Percentiles rank a stretch among this genome's conserved stretches.
These are phyloP conservation scores for Drosophila orosa DNA, from an alignment of 1,140 invertebrate species.

Conservation along the genomic window DNA sequence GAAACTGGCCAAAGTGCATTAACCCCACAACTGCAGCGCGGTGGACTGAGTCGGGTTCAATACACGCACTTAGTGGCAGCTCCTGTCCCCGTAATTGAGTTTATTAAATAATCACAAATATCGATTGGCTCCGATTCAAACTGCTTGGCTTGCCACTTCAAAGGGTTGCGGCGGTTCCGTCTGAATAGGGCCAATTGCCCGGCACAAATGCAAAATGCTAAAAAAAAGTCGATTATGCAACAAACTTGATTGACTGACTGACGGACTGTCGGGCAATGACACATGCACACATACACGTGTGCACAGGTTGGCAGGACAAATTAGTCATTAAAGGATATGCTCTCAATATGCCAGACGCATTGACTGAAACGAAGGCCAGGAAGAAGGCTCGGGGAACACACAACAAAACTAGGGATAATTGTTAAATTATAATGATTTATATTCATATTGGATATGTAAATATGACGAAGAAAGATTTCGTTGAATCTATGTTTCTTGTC, in stretches of 20 bases:
- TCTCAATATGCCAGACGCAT: conserved; percentile 44
- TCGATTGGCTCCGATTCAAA: conserved; percentile 57
- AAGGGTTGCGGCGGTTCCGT: conserved; percentile 4
- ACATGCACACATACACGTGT: background rate
- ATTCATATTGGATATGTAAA: background rate
- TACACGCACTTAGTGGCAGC: conserved; percentile 34
- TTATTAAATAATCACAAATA: conserved; percentile 83
- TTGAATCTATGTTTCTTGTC: background rate
- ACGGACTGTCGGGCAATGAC: conserved; percentile 26
- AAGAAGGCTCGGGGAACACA: conserved; percentile 32
- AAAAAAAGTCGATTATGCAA: conserved; percentile 39
- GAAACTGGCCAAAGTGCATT: conserved; percentile 50
- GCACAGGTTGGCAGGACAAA: conserved; percentile 47
- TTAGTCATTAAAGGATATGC: conserved; percentile 73
- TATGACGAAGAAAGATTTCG: background rate
- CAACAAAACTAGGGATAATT: background rate
- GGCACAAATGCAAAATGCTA: conserved; percentile 64
- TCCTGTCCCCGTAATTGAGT: conserved; percentile 65
- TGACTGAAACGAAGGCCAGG: conserved; percentile 23
- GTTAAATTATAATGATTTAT: background rate
- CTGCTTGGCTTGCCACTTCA: conserved; percentile 7
- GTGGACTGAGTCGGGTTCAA: conserved; percentile 7
- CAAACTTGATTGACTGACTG: conserved; percentile 45
- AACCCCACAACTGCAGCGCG: conserved; percentile 34
- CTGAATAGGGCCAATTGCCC: conserved; percentile 55